Evolutionary conservation across 1,140 invertebrate species (phyloP), one percentile per base, ranked within the genome.

Genomic region (Zaprionus capensis): DNA sequence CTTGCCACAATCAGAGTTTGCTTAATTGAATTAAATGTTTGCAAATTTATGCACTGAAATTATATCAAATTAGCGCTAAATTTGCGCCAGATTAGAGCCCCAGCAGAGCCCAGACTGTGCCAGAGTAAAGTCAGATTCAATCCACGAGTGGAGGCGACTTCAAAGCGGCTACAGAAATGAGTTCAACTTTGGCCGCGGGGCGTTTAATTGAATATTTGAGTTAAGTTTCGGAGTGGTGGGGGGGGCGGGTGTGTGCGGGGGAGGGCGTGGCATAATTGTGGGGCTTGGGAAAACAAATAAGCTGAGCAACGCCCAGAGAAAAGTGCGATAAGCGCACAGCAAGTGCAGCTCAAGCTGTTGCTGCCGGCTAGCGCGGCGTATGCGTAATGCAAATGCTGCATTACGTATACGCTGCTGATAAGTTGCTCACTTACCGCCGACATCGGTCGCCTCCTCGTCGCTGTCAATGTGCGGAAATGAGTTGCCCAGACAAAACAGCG

Each of bases 391-490:
- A 49, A 58, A 70, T 64, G 64, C 5, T 41, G 44, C 65, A 78
- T 80, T 87, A 91, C 77, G 80, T 83, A 78, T 80, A 91, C 91
- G 88, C 0, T 34, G 31, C 28, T 58, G 49, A 51, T 65, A 24
- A 55, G 62, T 46, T 80, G 79, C 56, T 24, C 55, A 76, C 68
- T 88, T 79, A 90, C 81, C 90, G 61, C 71, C 80, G 34, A 49
- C 70, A 66, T 94, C 93, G 76, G 95, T 94, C 61, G 95, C 95
- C 82, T 96, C 95, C 71, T 95, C 95, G 81, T 96, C 95, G 81
- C 95, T 95, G 91, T 96, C 95, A 77, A 96, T 96, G 91, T 96
- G 95, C 55, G 94, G 94, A 92, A 96, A 95, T 69, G 95, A 95
- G n/a, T 94, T 94, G 11, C 94, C 95, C 65, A 95, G 92, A 91